Evolutionary conservation across 1,140 invertebrate genomes (phyloP), one percentile per base, ranked within the genome.

Genomic region (Hydropsyche tenuis): DNA sequence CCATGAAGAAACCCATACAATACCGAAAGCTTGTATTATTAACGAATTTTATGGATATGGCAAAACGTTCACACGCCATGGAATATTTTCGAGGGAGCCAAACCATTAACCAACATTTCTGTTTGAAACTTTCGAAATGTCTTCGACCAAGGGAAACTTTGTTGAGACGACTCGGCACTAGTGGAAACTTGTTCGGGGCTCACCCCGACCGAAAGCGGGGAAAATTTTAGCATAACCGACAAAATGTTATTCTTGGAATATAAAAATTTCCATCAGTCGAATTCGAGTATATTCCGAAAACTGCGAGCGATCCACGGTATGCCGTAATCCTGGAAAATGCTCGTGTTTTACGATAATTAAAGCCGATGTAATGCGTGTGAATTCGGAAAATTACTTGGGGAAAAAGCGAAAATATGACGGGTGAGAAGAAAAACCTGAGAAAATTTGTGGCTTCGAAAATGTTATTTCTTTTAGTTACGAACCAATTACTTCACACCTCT

Each of bases 401-500:
- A 53, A 53, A 53, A 22, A 22, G 51, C 18, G 51, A 53, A 53
- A 53, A 53, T 53, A 53, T 53, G 51, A 53, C 51, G 51, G 51
- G 12, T 5, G 37, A 43, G 37, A 43, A 12, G 37, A 12, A 43
- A 43, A 43, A 43, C 16, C 51, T 20, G 9, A 11, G 51, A 53
- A 53, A 53, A 53, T 53, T 53, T 53, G 51, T 53, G 51, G 51
- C 6, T 20, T 30, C 30, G 20, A 20, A 63, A 63, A 63, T 63
- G 30, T 27, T 63, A 63, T 63, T 66, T 66, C 37, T 42, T 66
- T 66, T 66, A 66, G 37, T 66, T 66, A 45, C 66, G 48, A 69
- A 69, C 27, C 66, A 69, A 69, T 69, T 69, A 69, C 66, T 69
- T 51, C 46, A 69, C 46, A 69, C 66, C 66, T 69, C 51, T 53